Evolutionary conservation across 2,113 vertebrate species (phyloP).

Genomic region (Accipiter virgatus): DNA sequence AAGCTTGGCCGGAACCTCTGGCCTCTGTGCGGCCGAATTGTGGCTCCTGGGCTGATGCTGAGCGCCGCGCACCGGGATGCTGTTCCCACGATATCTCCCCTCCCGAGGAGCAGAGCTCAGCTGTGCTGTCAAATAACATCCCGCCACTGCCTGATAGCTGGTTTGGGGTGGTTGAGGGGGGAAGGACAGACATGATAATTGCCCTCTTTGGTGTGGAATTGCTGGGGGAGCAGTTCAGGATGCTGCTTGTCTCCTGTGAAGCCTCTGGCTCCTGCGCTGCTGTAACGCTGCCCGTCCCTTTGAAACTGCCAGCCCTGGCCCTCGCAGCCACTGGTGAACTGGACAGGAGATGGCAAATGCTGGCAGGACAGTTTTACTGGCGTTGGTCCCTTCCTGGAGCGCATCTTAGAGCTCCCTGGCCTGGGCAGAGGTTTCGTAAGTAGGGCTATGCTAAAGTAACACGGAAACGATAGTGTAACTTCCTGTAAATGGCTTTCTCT

Average conservation of each 20-base stretch:
- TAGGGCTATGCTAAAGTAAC: neutral
- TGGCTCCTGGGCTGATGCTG: fast-evolving
- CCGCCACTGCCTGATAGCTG: neutral
- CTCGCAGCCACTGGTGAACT: fast-evolving
- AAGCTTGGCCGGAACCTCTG: neutral
- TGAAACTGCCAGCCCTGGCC: too few relatives aligned
- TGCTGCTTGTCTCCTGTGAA: neutral
- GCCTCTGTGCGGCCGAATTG: fast-evolving
- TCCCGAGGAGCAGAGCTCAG: neutral
- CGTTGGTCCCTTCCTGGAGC: neutral
- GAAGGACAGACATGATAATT: neutral
- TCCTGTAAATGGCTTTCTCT: neutral
- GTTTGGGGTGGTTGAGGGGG: neutral
- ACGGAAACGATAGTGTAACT: neutral
- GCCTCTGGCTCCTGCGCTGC: neutral
- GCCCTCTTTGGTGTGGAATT: neutral
- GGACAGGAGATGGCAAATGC: neutral
- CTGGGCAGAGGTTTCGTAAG: neutral
- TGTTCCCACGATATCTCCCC: neutral
- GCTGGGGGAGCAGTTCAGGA: neutral
- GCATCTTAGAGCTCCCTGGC: fast-evolving
- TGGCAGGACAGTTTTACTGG: neutral
- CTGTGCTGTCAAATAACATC: neutral
- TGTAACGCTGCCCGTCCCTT: fast-evolving
- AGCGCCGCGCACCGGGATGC: fast-evolving